phyloP scores from a whole-genome alignment of 2,113 vertebrate species.

The Mystacornis crossleyi region DNA sequence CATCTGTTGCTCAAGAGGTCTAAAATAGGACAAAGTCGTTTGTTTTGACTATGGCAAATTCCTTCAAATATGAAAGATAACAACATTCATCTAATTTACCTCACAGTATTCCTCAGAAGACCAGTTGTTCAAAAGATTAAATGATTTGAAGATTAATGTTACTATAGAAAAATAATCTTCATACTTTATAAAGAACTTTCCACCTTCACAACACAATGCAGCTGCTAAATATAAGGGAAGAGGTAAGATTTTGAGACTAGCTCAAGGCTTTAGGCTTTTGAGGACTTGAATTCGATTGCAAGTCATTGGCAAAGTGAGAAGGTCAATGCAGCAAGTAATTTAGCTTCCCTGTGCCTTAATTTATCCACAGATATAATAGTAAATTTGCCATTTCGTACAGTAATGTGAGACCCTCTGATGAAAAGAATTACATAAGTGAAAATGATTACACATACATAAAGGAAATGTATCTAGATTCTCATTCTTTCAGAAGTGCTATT shows the following conservation, averaged over 20 bases:
- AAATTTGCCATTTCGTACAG: constrained; percentile 12
- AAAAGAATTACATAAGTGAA: constrained; percentile 27
- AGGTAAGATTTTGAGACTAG: constrained; percentile 3
- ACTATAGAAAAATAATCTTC: not conserved
- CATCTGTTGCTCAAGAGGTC: not conserved
- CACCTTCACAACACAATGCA: not conserved
- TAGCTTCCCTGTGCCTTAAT: not conserved
- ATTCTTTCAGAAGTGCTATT: constrained; percentile 15
- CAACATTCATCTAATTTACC: not conserved
- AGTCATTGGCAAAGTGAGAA: constrained; percentile 29
- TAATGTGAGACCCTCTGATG: not conserved
- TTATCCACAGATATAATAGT: constrained; percentile 4
- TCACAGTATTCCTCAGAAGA: not conserved
- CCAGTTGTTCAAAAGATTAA: not conserved
- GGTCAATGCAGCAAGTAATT: constrained; percentile 34
- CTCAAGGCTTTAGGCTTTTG: constrained; percentile 2
- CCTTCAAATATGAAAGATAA: not conserved
- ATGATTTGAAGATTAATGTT: not conserved
- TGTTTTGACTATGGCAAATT: not conserved
- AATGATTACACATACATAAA: not conserved
- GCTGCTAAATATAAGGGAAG: not conserved
- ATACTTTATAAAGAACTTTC: not conserved
- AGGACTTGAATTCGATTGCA: not conserved
- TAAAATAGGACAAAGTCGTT: not conserved
- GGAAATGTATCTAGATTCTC: not conserved